These are phyloP conservation scores for Fundulus diaphanus DNA, from an alignment of 2,797 vertebrate genomes.

Conservation along the genomic window DNA sequence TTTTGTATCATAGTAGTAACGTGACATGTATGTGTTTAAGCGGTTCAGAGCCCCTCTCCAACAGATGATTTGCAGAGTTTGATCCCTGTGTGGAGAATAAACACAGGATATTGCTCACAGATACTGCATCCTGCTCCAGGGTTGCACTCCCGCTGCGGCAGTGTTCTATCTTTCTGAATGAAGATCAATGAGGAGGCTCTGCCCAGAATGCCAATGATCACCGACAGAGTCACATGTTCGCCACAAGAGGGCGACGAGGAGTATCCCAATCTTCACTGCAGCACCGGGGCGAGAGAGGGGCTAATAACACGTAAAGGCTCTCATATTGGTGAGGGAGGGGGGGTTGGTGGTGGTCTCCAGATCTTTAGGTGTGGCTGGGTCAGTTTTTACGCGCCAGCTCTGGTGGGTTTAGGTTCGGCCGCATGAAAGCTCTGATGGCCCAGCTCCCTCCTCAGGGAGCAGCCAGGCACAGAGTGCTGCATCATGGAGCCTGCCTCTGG, in stretches of 20 bases:
- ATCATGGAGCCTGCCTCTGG: constrained; percentile 53
- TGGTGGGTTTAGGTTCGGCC: constrained; percentile 32
- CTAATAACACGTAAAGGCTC: constrained; percentile 28
- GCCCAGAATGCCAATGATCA: constrained; percentile 74
- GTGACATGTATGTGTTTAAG: neutral
- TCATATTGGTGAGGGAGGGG: constrained; percentile 20
- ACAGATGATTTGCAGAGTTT: neutral
- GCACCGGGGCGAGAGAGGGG: constrained; percentile 36
- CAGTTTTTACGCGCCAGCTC: constrained; percentile 24
- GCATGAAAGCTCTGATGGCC: constrained; percentile 42
- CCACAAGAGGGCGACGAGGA: constrained; percentile 67
- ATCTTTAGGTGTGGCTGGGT: constrained; percentile 26
- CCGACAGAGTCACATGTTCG: constrained; percentile 15
- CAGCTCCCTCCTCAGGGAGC: constrained; percentile 50
- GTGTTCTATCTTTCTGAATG: constrained; percentile 72
- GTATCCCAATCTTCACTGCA: constrained; percentile 45
- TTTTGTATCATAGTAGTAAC: neutral
- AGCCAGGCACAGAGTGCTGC: constrained; percentile 38
- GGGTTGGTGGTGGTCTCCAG: too few relatives aligned
- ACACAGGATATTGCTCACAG: constrained; percentile 14
- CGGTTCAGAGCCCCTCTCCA: neutral
- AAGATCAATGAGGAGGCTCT: constrained; percentile 73
- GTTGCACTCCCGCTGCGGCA: constrained; percentile 66
- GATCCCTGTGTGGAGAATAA: constrained; percentile 3
- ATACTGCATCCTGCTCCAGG: constrained; percentile 36